Evolutionary conservation across 1,140 invertebrate genomes (phyloP), one percentile per base, ranked within the genome.

Genomic region (Brachionus manjavacas): DNA sequence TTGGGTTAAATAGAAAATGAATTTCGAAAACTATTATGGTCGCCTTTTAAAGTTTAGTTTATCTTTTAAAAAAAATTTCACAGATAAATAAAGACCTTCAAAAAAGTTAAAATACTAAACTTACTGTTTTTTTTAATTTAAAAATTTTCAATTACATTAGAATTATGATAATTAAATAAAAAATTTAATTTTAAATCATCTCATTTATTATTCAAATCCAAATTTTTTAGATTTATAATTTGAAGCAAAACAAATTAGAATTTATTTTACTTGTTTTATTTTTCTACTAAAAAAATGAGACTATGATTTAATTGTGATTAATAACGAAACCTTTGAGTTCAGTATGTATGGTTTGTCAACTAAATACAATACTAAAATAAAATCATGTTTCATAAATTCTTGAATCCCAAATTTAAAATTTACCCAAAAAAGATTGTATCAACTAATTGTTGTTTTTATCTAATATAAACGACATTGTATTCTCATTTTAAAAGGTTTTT

Each of bases 301-400:
- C n/a, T 20, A 60, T 23, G 16, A 60, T 60, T 60, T 60, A 60
- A 60, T 23, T 60, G 52, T 60, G 52, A 60, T 60, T 60, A 60
- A 60, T 4, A 60, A 20, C 20, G 16, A 60, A 55, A 60, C 20
- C 16, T 60, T 60, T 60, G 52, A 7, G 7, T 55, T 60, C 11
- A 60, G 52, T 1, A 60, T 23, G 52, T 1, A 60, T 23, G n/a
- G 20, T 60, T 60, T 60, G 7, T 41, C n/a, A 72, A 16, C 16
- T 41, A 41, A 41, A 72, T 16, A 72, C 7, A 43, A 72, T 43
- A 46, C 35, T 43, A 72, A 41, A 72, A 72, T 72, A 72, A 41
- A 72, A 72, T 72, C 68, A 72, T 72, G 68, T 72, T 72, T 39
- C 39, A 41, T 41, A 72, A 72, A 72, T 72, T 72, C 39, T 68